Base-by-base conservation (phyloP, 2,113 vertebrate species). In the Pao palembangensis region DNA sequence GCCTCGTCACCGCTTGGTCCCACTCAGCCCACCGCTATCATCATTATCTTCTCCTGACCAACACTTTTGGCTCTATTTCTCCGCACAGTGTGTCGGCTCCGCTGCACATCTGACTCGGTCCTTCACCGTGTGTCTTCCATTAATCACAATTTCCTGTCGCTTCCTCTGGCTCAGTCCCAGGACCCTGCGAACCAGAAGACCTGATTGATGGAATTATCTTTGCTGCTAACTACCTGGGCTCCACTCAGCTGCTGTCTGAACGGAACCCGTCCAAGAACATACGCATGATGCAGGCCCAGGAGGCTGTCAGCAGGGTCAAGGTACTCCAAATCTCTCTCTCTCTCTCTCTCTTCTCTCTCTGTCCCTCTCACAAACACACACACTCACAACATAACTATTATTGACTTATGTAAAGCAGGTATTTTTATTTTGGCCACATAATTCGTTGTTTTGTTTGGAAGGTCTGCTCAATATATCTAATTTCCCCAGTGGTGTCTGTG, bases 121-220 rank as follows among this genome's bases (percentile, higher is more conserved):
- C 62, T 3, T 11, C 46, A 4, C 38, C 72, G 16, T 66, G 51
- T 43, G 60, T 53, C 51, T 51, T 28, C 25, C 47, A 21, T 34
- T 83, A 75, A 80, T 69, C 64, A 58, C 48, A 21, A 0, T 69
- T 42, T 42, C 70, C 48, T 69, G 59, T 70, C n/a, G 55, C 53
- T 69, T 46, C 64, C 69, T 56, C 53, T 73, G 72, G 68, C 55
- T 72, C 80, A 99, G 97, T 99, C 80, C 97, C 96, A 81, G 97
- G 97, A 5, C 97, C 97, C 14, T 99, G 97, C 43, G 97, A 99
- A 69, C 96, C 97, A 0, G 97, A 99, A 76, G 97, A 99, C 83
- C 94, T 99, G 83, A 99, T 99, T 38, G 97, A 99, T 83, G 97
- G 97, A 17, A 99, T 99, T 88, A 99, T 98, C 88, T 99, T 99